phyloP scores from a whole-genome alignment of 2,888 invertebrate genomes.

The Hecatera dysodea region DNA sequence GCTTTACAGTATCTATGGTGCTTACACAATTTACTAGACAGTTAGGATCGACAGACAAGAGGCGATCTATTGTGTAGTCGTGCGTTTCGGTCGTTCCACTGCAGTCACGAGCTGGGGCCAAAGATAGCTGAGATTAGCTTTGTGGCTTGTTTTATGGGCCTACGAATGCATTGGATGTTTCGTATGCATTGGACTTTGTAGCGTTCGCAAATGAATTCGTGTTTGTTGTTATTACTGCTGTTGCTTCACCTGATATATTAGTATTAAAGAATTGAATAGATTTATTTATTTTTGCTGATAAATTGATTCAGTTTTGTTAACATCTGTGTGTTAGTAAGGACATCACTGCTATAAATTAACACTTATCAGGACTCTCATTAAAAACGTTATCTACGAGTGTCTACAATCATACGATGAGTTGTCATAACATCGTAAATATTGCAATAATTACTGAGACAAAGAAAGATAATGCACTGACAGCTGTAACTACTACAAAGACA shows the following conservation, averaged over 20 bases:
- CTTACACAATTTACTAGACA: conserved; percentile 40
- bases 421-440: conserved; percentile 32
- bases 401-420: background rate
- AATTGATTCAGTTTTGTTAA: too few relatives aligned
- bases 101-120: conserved; percentile 47
- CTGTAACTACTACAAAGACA: conserved; percentile 14
- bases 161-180: conserved; percentile 40
- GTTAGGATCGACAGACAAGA: conserved; percentile 40
- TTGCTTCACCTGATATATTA: background rate
- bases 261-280: background rate
- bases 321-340: background rate
- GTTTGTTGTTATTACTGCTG: background rate
- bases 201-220: conserved; percentile 5
- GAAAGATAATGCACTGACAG: conserved; percentile 14
- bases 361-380: conserved; percentile 13
- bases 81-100: conserved; percentile 52
- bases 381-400: background rate
- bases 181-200: conserved; percentile 17
- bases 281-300: background rate
- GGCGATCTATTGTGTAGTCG: conserved; percentile 51
- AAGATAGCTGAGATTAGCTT: conserved; percentile 61
- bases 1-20: conserved; percentile 26
- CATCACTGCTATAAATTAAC: background rate
- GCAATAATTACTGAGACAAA: conserved; percentile 27
- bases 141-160: conserved; percentile 56